Base-by-base conservation (phyloP, 1,140 invertebrate species). In the Sycophaga agraensis region DNA sequence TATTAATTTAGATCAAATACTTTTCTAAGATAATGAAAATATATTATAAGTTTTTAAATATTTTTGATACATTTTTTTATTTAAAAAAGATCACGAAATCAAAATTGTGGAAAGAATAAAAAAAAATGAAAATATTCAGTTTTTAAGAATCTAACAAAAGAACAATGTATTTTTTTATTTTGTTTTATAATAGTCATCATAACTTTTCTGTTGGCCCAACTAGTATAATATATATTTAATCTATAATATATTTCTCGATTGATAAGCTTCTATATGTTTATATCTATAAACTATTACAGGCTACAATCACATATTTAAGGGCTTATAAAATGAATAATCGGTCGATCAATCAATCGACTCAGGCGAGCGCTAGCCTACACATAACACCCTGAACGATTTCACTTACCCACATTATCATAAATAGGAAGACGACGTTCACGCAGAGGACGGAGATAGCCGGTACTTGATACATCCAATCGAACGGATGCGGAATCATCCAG, bases 331-430 rank as follows among this genome's bases (percentile, higher is more conserved):
- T 16, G 37, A 43, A 55, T 31, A 16, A 43, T 49, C 34, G 14
- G 24, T 51, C 16, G 1, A 51, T 28, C 7, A 40, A 26, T 28
- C 37, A 2, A 55, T 22, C 49, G 0, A 45, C 45, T n/a, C 2
- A 49, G n/a, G n/a, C n/a, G n/a, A n/a, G n/a, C n/a, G n/a, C n/a
- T n/a, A n/a, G n/a, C n/a, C n/a, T n/a, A n/a, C n/a, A n/a, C n/a
- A n/a, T n/a, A n/a, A n/a, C n/a, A n/a, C n/a, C 42, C 9, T 43
- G 40, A 54, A 26, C 1, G 5, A 22, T 35, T 45, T 34, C 51
- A 87, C 89, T 85, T 67, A 92, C 93, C 91, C 92, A 94, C 89
- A 97, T 95, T 67, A 97, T 96, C 77, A 89, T 89, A 67, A 89
- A 83, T 22, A 97, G 86, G 78, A 97, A 96, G 54, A 94, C 82